Base-by-base conservation (phyloP, 2,797 vertebrate species). In the Salmo trutta region DNA sequence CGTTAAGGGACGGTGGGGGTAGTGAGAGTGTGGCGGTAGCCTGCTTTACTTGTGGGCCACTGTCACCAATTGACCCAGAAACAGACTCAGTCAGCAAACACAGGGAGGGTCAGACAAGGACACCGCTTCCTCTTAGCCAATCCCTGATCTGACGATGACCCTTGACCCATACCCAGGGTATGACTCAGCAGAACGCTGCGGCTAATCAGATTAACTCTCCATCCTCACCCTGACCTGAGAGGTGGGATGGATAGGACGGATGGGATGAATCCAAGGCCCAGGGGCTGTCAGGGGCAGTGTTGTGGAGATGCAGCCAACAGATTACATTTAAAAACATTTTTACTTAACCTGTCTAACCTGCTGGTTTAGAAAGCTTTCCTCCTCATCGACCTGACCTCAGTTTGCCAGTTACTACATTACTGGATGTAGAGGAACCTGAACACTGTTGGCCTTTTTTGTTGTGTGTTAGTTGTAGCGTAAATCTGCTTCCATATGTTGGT, bases 151-250 rank as follows among this genome's bases (percentile, higher is more conserved):
- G 78, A 73, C 62, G 73, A 64, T 56, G 10, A 56, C 19, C 53
- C 17, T 17, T 56, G 53, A 54, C 75, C 74, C 71, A 24, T 52
- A 64, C 54, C 36, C 24, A 56, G 31, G 29, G 76, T 76, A 78
- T 86, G 86, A 90, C 77, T 90, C 83, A 89, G 87, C 82, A 84
- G 75, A 88, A 82, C 75, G 74, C 53, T 56, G 68, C 59, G 74
- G 74, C 73, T 81, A 86, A 87, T 86, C 84, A 86, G 83, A 86
- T 90, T 85, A 87, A 77, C 76, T 65, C 64, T 54, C 79, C 53
- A 69, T 71, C 74, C 79, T 83, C 68, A 75, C 75, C 75, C 73
- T 82, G 81, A 87, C 75, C 83, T 71, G 31, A 0, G 3, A 66
- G 24, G 79, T 3, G 3, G 27, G 41, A 70, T 4, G 1, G 72